A percentile compares a stretch with the other conserved stretches of the same genome.
Evolutionary conservation across 2,888 invertebrate genomes (phyloP).

Genomic region (Lasioglossum leucozonium): DNA sequence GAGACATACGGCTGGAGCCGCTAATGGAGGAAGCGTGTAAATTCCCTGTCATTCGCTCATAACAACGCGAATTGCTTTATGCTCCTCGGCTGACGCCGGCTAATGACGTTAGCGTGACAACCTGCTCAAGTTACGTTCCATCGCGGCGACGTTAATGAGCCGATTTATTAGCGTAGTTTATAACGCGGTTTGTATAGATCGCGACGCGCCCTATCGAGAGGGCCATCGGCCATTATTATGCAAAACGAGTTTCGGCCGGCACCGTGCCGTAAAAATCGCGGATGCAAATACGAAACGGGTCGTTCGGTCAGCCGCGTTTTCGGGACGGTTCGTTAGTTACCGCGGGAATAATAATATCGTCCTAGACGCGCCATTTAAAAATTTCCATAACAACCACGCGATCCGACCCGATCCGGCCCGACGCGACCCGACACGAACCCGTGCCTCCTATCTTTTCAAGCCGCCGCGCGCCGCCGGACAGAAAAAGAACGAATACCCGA

Average conservation of each 20-base stretch:
- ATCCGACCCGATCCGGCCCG: background rate
- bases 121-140: constrained; percentile 47
- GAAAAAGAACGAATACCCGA: background rate
- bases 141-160: constrained; percentile 60
- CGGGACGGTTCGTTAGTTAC: constrained; percentile 54
- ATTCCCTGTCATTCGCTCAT: constrained; percentile 51
- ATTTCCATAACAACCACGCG: constrained; percentile 49
- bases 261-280: constrained; percentile 43
- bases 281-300: constrained; percentile 50
- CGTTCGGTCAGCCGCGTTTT: constrained; percentile 29
- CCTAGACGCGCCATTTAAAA: constrained; percentile 27
- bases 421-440: background rate
- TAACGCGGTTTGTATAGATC: constrained; percentile 38
- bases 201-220: constrained; percentile 29
- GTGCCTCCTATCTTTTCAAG: background rate
- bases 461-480: too few relatives aligned
- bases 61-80: constrained; percentile 52
- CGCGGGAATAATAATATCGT: constrained; percentile 36
- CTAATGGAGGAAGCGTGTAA: constrained; percentile 47
- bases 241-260: constrained; percentile 44
- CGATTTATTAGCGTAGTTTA: constrained; percentile 67
- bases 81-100: constrained; percentile 40
- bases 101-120: constrained; percentile 62
- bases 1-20: constrained; percentile 33
- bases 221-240: constrained; percentile 53